Evolutionary conservation across 2,888 invertebrate genomes (phyloP).

Genomic region (Ophioninae sp.): DNA sequence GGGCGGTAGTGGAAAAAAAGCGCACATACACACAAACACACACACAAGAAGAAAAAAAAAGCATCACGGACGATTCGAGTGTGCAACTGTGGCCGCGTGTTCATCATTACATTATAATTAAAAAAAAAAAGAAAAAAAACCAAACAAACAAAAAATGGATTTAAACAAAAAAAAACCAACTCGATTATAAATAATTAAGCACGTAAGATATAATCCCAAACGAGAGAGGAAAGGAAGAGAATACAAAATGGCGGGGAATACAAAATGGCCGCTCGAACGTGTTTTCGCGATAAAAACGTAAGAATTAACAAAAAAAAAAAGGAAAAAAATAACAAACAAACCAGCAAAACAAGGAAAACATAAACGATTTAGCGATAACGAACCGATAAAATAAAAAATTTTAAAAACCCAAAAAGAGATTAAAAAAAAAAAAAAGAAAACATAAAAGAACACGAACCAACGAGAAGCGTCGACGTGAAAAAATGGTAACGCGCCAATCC

Average conservation of each 20-base stretch:
- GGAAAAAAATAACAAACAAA: neutral
- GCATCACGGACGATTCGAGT: conserved; percentile 65
- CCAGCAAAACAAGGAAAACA: neutral
- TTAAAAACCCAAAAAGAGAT: conserved; percentile 18
- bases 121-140: too few species aligned
- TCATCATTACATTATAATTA: conserved; percentile 70
- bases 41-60: neutral
- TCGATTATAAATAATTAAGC: conserved; percentile 58
- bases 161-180: conserved; percentile 18
- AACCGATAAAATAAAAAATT: conserved; percentile 31
- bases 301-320: conserved; percentile 9
- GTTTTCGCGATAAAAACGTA: conserved; percentile 11
- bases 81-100: conserved; percentile 77
- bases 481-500: too few species aligned
- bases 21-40: neutral
- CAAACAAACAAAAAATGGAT: too few species aligned
- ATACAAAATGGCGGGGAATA: conserved; percentile 38
- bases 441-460: conserved; percentile 21
- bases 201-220: conserved; percentile 57
- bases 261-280: conserved; percentile 24
- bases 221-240: conserved; percentile 30
- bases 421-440: conserved; percentile 29
- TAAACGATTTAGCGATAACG: conserved; percentile 31
- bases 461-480: neutral
- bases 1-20: conserved; percentile 12